phyloP scores from a whole-genome alignment of 92 coral and sea anemone genomes.

The Metridium senile region DNA sequence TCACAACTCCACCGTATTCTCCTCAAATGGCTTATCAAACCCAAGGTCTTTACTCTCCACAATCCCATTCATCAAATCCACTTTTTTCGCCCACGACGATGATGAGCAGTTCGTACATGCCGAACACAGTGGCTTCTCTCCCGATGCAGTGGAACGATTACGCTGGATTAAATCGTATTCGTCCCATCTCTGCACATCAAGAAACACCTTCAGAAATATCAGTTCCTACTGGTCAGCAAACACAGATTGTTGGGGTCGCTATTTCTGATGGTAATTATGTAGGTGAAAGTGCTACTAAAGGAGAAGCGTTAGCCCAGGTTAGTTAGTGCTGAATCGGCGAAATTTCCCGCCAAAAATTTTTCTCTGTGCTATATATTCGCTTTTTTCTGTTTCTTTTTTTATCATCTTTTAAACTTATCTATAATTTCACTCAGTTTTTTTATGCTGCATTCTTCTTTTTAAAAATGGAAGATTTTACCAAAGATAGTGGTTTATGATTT shows the following conservation, averaged over 20 bases:
- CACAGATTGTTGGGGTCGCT: slow-evolving; percentile 67
- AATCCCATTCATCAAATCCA: slow-evolving; percentile 71
- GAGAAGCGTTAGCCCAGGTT: slow-evolving; percentile 36
- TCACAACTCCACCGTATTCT: slow-evolving; percentile 67
- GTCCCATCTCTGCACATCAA: slow-evolving; percentile 51
- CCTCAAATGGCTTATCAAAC: slow-evolving; percentile 72
- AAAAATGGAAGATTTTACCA: no score
- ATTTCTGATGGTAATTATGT: slow-evolving; percentile 72
- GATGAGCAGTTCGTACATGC: slow-evolving; percentile 58
- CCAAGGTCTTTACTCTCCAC: slow-evolving; percentile 65
- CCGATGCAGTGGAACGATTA: slow-evolving; percentile 69
- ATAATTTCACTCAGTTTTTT: no score
- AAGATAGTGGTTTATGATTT: no score
- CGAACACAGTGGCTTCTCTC: slow-evolving; percentile 57
- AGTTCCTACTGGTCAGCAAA: slow-evolving; percentile 50
- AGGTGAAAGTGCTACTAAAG: slow-evolving; percentile 48
- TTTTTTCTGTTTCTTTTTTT: not conserved
- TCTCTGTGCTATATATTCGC: not conserved
- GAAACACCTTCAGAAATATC: slow-evolving; percentile 61
- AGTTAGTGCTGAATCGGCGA: not conserved
- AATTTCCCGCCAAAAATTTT: slow-evolving; percentile 5
- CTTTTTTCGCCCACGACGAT: slow-evolving; percentile 59
- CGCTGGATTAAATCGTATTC: slow-evolving; percentile 51
- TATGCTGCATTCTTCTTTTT: no score
- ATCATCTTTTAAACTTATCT: not conserved